Evolutionary conservation across 2,797 vertebrate species (phyloP).

Genomic region (Sebastes ruberrimus): DNA sequence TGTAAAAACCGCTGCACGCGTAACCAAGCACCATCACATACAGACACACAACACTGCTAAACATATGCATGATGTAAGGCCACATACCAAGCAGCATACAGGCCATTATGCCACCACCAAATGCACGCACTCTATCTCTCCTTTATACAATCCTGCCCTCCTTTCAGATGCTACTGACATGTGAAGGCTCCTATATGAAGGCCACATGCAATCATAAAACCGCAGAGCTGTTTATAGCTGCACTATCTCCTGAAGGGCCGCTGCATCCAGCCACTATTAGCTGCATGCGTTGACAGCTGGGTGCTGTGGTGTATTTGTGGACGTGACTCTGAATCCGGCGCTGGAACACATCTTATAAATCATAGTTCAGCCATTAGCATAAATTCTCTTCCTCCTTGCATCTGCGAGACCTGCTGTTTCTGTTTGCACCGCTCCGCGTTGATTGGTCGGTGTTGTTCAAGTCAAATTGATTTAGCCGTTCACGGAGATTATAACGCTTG

Average conservation of each 20-base stretch:
- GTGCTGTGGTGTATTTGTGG: constrained; percentile 72
- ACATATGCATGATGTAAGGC: constrained; percentile 63
- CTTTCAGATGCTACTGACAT: constrained; percentile 70
- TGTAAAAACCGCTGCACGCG: constrained; percentile 45
- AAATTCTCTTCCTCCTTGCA: constrained; percentile 72
- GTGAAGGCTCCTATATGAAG: constrained; percentile 76
- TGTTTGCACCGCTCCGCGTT: constrained; percentile 47
- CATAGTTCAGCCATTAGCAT: constrained; percentile 79
- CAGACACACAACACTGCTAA: constrained; percentile 40
- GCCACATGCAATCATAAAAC: constrained; percentile 77
- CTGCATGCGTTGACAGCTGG: constrained; percentile 72
- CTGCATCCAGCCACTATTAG: constrained; percentile 69
- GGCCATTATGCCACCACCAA: constrained; percentile 44
- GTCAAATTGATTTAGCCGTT: constrained; percentile 86
- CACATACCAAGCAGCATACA: constrained; percentile 37
- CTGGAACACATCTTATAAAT: constrained; percentile 80
- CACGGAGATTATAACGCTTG: constrained; percentile 80
- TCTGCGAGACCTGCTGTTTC: constrained; percentile 77
- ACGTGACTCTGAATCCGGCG: constrained; percentile 71
- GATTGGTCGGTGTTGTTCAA: constrained; percentile 80
- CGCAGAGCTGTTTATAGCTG: constrained; percentile 77
- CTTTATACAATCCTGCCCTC: constrained; percentile 53
- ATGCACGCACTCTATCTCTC: constrained; percentile 39
- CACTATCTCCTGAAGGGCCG: constrained; percentile 75
- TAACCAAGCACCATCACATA: constrained; percentile 44